These are phyloP conservation scores for Triops cancriformis DNA, from an alignment of 1,140 invertebrate species.

Conservation along the genomic window DNA sequence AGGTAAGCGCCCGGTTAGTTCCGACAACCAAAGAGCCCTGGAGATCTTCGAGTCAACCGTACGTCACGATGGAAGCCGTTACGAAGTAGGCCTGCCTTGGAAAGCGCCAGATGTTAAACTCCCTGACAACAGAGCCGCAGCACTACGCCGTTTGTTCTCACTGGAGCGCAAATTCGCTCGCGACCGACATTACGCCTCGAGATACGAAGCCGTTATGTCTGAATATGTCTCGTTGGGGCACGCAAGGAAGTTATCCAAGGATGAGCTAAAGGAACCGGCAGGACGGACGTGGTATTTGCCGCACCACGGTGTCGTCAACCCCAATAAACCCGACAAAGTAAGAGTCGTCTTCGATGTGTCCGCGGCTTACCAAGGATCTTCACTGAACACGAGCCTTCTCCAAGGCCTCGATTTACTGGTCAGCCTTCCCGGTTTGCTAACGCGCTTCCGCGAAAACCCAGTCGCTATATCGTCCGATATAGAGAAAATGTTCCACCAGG, in stretches of 20 bases:
- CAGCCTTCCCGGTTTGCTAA: constrained; percentile 32
- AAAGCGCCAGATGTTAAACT: neutral
- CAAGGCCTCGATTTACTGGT: constrained; percentile 34
- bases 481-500: no score
- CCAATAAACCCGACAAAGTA: constrained; percentile 27
- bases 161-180: neutral
- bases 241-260: neutral
- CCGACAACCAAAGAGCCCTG: neutral
- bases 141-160: neutral
- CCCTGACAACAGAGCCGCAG: neutral
- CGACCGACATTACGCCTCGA: neutral
- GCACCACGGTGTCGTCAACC: constrained; percentile 23
- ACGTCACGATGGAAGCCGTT: constrained; percentile 13
- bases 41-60: neutral
- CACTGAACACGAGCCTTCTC: constrained; percentile 33
- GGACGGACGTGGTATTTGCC: constrained; percentile 25
- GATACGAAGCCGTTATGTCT: neutral
- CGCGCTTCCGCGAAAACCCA: no score
- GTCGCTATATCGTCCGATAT: no score
- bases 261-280: neutral
- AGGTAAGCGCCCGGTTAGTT: neutral
- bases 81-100: constrained; percentile 23
- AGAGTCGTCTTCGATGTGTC: constrained; percentile 27
- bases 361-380: constrained; percentile 27
- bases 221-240: neutral